A percentile compares a stretch with the other conserved stretches of the same genome.
Evolutionary conservation across 2,888 invertebrate species (phyloP).

Genomic region (Hermodice carunculata): DNA sequence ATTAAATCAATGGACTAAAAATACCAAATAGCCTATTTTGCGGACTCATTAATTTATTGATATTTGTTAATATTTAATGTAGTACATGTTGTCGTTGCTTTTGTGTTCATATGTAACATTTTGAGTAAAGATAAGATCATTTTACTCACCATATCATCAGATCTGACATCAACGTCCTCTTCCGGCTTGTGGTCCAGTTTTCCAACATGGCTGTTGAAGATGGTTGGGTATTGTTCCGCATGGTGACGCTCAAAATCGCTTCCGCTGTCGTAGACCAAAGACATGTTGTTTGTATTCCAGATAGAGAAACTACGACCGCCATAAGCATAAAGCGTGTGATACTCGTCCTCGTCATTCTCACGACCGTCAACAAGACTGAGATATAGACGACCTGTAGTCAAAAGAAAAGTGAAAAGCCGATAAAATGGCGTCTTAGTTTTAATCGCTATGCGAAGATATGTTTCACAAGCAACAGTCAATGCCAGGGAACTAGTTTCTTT

Average conservation of each 20-base stretch:
- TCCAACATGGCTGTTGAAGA: slow-evolving; percentile 43
- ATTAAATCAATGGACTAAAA: too few species aligned
- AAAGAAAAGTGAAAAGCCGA: not conserved
- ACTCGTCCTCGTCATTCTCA: slow-evolving; percentile 1
- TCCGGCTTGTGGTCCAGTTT: not conserved
- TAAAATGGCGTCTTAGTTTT: not conserved
- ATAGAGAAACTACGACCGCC: slow-evolving; percentile 39
- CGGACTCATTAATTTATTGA: too few species aligned
- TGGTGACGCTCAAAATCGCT: slow-evolving; percentile 25
- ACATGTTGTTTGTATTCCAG: slow-evolving; percentile 20
- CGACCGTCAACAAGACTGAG: slow-evolving; percentile 19
- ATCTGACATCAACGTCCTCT: slow-evolving; percentile 39
- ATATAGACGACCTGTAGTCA: slow-evolving; percentile 13
- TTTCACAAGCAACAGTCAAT: too few species aligned
- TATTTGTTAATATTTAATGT: too few species aligned
- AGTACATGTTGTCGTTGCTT: too few species aligned
- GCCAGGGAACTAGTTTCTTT: too few species aligned
- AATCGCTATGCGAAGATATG: too few species aligned
- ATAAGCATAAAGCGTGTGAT: slow-evolving; percentile 30
- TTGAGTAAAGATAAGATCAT: too few species aligned
- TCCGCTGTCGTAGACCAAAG: slow-evolving; percentile 37
- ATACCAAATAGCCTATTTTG: too few species aligned
- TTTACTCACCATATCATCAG: slow-evolving; percentile 47
- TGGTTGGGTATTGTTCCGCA: slow-evolving; percentile 21
- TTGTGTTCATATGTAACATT: too few species aligned